phyloP scores from a whole-genome alignment of 2,888 invertebrate genomes.

The Fragum sueziense region DNA sequence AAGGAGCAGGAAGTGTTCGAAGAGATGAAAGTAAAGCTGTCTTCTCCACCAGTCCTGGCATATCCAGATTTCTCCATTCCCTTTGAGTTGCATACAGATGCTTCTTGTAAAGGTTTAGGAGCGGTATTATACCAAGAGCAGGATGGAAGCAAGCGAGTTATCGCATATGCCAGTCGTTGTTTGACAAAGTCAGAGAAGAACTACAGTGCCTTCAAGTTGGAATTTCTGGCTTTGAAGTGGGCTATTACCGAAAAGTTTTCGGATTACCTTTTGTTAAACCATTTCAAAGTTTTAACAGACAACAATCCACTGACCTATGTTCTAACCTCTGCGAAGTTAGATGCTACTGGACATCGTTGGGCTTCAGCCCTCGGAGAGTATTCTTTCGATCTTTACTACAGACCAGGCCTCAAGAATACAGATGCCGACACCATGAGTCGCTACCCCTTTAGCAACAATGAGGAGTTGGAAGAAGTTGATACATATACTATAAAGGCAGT shows the following conservation, averaged over 20 bases:
- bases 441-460: too few species aligned
- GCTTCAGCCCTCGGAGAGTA: neutral
- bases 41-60: slow-evolving; percentile 30
- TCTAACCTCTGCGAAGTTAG: neutral
- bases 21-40: slow-evolving; percentile 25
- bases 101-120: slow-evolving; percentile 25
- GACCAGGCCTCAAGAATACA: neutral
- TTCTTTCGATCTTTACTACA: neutral
- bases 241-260: neutral
- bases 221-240: slow-evolving; percentile 6
- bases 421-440: neutral
- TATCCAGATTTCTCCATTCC: slow-evolving; percentile 24
- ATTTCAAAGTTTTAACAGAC: neutral
- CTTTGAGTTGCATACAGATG: slow-evolving; percentile 50
- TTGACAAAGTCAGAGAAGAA: slow-evolving; percentile 23
- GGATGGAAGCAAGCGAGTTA: slow-evolving; percentile 27
- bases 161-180: slow-evolving; percentile 46
- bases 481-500: too few species aligned
- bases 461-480: too few species aligned
- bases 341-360: neutral
- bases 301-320: neutral
- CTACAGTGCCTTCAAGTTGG: slow-evolving; percentile 10
- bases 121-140: slow-evolving; percentile 46
- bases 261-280: neutral
- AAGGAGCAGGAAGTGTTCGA: slow-evolving; percentile 27